Evolutionary conservation across 1,140 invertebrate species (phyloP).

Genomic region (Lordiphosa clarofinis): DNA sequence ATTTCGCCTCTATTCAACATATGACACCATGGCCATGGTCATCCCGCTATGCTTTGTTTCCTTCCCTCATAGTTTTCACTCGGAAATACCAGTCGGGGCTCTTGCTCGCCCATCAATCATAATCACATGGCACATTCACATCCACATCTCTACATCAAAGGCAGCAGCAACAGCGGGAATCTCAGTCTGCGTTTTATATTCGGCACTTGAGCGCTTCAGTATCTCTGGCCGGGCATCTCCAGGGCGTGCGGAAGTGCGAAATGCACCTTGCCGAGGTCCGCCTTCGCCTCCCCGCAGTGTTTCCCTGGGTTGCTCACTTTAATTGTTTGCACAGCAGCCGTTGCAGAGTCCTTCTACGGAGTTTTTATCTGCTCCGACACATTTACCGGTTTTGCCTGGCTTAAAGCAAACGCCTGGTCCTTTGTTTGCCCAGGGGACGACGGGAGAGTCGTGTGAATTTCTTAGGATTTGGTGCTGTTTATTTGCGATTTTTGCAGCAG

Average conservation of each 20-base stretch:
- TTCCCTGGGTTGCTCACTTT: constrained; percentile 34
- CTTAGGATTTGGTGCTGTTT: constrained; percentile 34
- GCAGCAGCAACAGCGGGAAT: constrained; percentile 27
- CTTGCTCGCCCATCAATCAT: constrained; percentile 60
- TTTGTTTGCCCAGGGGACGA: constrained; percentile 22
- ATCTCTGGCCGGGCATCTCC: constrained; percentile 20
- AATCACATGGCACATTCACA: constrained; percentile 42
- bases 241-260: constrained; percentile 47
- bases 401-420: constrained; percentile 7
- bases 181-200: constrained; percentile 59
- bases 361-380: constrained; percentile 43
- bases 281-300: constrained; percentile 7
- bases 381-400: constrained; percentile 40
- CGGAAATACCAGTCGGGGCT: not conserved
- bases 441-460: constrained; percentile 45
- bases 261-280: constrained; percentile 12
- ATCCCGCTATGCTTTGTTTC: constrained; percentile 7
- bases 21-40: constrained; percentile 25
- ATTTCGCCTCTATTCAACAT: constrained; percentile 39
- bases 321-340: constrained; percentile 68
- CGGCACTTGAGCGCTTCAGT: constrained; percentile 50
- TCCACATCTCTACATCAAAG: constrained; percentile 38
- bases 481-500: constrained; percentile 23
- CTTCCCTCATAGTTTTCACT: constrained; percentile 9
- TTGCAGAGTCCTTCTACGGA: constrained; percentile 14